Evolutionary conservation across 2,113 vertebrate genomes (phyloP).

Genomic region (Xenopus laevis): DNA sequence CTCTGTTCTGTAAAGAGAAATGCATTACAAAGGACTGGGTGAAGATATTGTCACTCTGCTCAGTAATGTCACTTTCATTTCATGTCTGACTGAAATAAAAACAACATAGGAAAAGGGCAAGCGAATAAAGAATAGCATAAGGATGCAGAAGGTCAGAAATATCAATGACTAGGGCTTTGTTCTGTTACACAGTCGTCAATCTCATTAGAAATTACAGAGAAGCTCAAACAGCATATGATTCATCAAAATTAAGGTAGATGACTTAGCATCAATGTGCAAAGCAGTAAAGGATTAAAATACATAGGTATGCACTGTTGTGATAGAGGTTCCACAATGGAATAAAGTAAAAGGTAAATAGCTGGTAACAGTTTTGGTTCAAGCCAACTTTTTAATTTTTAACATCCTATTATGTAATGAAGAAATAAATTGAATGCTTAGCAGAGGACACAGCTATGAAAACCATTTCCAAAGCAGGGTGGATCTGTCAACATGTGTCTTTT

Average conservation of each 20-base stretch:
- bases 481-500: neutral
- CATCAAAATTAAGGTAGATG: neutral
- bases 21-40: constrained; percentile 28
- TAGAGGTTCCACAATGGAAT: too few species aligned
- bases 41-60: constrained; percentile 26
- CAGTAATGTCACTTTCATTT: constrained; percentile 39
- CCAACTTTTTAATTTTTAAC: too few species aligned
- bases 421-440: too few species aligned
- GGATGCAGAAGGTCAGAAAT: constrained; percentile 27
- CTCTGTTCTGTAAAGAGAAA: constrained; percentile 30
- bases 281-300: neutral
- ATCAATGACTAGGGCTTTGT: constrained; percentile 20
- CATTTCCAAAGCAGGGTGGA: too few species aligned
- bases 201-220: constrained; percentile 8
- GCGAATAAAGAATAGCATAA: constrained; percentile 21
- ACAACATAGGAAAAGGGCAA: constrained; percentile 30
- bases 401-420: too few species aligned
- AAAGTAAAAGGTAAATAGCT: too few species aligned
- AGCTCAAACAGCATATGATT: constrained; percentile 10
- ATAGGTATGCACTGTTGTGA: neutral
- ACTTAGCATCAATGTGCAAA: neutral
- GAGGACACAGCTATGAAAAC: too few species aligned
- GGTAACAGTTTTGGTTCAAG: too few species aligned
- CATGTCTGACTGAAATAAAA: constrained; percentile 36
- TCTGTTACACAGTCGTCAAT: constrained; percentile 12